phyloP scores from a whole-genome alignment of 2,797 vertebrate species.

The Premnoplex brunnescens region DNA sequence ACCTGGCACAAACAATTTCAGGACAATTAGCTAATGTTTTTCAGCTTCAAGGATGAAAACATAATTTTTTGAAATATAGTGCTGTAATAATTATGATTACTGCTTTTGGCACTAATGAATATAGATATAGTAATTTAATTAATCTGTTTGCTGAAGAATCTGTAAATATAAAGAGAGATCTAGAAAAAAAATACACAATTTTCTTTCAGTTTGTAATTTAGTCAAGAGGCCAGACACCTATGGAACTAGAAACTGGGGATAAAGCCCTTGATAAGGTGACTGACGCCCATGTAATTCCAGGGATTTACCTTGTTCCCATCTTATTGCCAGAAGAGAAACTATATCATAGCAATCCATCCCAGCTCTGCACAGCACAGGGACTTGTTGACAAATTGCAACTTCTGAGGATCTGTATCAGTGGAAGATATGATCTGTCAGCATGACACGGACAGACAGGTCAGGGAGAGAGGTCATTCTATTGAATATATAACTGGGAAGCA shows the following conservation, averaged over 20 bases:
- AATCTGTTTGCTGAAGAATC: neutral
- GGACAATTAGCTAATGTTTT: neutral
- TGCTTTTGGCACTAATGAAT: neutral
- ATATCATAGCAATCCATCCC: neutral
- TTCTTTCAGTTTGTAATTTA: neutral
- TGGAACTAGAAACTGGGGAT: conserved; percentile 30
- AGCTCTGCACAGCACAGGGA: neutral
- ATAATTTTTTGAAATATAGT: neutral
- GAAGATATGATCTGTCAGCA: neutral
- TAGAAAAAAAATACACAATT: neutral
- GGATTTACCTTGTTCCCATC: neutral
- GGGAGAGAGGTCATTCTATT: neutral
- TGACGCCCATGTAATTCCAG: conserved; percentile 1
- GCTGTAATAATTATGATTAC: neutral
- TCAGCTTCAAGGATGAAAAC: neutral
- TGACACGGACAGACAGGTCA: conserved; percentile 1
- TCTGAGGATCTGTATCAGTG: neutral
- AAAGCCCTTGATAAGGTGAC: conserved; percentile 12
- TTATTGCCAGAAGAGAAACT: neutral
- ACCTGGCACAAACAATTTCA: conserved; percentile 18
- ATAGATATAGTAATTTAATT: neutral
- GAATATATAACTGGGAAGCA: conserved; percentile 14
- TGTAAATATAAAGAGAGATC: neutral
- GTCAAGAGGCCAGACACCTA: neutral
- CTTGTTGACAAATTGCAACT: conserved; percentile 33